phyloP scores from a whole-genome alignment of 1,140 invertebrate species.

The Ridgeia piscesae region DNA sequence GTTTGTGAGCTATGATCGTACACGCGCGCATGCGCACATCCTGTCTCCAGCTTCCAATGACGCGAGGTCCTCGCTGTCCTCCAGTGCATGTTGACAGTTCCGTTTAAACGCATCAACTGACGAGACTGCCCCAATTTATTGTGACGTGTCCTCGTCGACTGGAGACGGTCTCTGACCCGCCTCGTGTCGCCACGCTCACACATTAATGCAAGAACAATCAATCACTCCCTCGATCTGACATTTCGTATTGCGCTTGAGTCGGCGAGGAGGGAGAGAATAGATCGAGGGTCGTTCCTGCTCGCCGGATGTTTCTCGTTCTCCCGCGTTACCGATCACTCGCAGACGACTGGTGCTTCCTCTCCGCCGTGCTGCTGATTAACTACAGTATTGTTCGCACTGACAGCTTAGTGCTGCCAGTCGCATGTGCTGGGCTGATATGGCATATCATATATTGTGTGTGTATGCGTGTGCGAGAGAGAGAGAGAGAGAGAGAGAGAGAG shows the following conservation, averaged over 20 bases:
- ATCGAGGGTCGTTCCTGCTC: not conserved
- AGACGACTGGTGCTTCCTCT: not conserved
- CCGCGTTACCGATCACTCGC: not conserved
- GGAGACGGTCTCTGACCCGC: not conserved
- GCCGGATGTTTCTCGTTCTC: not conserved
- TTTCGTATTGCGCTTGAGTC: not conserved
- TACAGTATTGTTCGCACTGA: not conserved
- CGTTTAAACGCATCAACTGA: not conserved
- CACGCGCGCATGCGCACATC: no score
- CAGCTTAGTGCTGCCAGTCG: not conserved
- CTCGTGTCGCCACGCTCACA: not conserved
- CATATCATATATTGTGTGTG: not conserved
- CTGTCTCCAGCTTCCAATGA: not conserved
- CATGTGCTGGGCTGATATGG: not conserved
- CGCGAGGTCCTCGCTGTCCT: not conserved
- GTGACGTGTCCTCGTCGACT: not conserved
- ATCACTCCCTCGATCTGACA: not conserved
- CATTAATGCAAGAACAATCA: not conserved
- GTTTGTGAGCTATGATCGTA: no score
- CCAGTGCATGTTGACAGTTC: not conserved
- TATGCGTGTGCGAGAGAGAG: no score
- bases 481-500: no score
- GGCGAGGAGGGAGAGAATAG: not conserved
- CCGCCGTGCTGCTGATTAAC: not conserved
- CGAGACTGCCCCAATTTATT: not conserved